A percentile compares a stretch with the other conserved stretches of the same genome.
phyloP scores from a whole-genome alignment of 2,113 vertebrate species.

The Azemiops feae region DNA sequence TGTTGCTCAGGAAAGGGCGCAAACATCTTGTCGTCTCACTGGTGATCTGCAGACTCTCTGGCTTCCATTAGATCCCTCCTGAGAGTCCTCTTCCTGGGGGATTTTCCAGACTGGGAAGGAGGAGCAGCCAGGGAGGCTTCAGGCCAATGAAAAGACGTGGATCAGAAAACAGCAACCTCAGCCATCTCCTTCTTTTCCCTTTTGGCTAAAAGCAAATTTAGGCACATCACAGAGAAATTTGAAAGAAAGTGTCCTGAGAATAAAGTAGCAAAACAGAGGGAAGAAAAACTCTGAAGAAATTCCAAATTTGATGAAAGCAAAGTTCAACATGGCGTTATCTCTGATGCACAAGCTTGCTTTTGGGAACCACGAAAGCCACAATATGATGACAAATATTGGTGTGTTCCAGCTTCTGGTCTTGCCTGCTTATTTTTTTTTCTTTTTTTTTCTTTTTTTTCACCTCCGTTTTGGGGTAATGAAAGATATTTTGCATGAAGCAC shows the following conservation, averaged over 20 bases:
- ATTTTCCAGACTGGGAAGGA: background rate
- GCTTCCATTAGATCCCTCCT: background rate
- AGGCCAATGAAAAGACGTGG: background rate
- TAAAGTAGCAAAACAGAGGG: background rate
- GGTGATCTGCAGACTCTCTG: background rate
- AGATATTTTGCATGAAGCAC: background rate
- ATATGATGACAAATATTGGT: background rate
- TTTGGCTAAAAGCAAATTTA: background rate
- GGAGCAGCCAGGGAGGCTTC: background rate
- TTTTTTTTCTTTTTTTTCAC: background rate
- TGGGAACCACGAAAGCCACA: background rate
- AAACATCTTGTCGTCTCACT: background rate
- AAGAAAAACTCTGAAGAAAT: background rate
- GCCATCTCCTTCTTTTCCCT: background rate
- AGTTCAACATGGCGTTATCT: background rate
- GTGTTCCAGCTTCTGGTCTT: background rate
- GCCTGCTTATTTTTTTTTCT: background rate
- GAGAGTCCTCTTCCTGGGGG: background rate
- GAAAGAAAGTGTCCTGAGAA: background rate
- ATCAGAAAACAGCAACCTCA: background rate
- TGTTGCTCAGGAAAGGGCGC: background rate
- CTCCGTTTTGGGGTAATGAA: background rate
- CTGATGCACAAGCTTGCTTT: background rate
- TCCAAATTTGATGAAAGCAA: background rate
- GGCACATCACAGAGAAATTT: background rate